phyloP scores from a whole-genome alignment of 2,113 vertebrate species.

The Furnarius figulus region DNA sequence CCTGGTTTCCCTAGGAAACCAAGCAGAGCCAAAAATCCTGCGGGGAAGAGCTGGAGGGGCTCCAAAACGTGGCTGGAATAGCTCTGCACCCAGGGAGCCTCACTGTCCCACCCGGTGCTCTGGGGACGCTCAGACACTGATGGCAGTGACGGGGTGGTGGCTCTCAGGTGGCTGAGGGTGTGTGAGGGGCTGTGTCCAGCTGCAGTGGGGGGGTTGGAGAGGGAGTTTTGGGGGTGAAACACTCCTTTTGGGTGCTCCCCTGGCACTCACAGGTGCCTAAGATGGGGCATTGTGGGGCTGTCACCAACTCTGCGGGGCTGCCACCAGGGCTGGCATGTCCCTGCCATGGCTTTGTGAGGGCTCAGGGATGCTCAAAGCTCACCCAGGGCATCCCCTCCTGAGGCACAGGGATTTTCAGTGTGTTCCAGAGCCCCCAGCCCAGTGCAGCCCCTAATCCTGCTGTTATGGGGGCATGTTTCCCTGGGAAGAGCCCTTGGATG shows the following conservation, averaged over 20 bases:
- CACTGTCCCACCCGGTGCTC: fast-evolving
- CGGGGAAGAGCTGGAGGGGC: neutral
- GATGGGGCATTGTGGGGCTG: neutral
- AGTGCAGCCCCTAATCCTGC: neutral
- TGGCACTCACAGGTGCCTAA: fast-evolving
- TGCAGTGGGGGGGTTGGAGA: fast-evolving
- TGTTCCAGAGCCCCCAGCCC: too few relatives aligned
- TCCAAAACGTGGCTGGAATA: fast-evolving
- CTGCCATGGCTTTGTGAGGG: neutral
- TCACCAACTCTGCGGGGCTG: neutral
- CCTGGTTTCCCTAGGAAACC: conserved; percentile 50
- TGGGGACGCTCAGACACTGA: fast-evolving
- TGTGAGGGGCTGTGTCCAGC: neutral
- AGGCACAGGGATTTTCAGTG: fast-evolving
- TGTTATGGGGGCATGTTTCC: fast-evolving
- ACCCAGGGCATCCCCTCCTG: neutral
- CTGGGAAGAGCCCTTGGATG: fast-evolving
- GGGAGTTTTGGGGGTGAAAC: neutral
- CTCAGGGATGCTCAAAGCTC: neutral
- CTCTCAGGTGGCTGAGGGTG: neutral
- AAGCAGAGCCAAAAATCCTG: neutral
- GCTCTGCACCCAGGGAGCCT: fast-evolving
- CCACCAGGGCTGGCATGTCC: fast-evolving
- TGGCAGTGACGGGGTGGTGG: fast-evolving
- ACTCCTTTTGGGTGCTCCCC: neutral